Evolutionary conservation across 2,888 invertebrate species (phyloP).

Genomic region (Pycnomerus fuliginosus): DNA sequence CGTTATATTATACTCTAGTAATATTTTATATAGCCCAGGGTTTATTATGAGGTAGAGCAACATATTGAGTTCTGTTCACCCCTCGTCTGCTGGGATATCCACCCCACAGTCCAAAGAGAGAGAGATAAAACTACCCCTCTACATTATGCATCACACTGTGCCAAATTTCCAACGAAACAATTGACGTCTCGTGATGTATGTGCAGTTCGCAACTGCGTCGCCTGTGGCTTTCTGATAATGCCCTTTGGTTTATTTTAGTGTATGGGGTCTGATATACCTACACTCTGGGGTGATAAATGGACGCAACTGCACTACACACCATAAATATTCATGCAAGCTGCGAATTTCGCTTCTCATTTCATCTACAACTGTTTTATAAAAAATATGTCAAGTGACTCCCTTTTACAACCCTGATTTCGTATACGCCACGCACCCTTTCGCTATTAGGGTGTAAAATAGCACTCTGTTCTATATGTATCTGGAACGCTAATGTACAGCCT

Average conservation of each 20-base stretch:
- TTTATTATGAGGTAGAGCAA: slow-evolving; percentile 34
- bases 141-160: slow-evolving; percentile 4
- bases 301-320: slow-evolving; percentile 4
- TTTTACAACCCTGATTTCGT: no score
- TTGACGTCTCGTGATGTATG: slow-evolving; percentile 37
- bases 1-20: slow-evolving; percentile 43
- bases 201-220: slow-evolving; percentile 26
- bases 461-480: no score
- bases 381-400: no score
- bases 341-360: no score
- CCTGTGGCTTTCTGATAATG: slow-evolving; percentile 35
- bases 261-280: slow-evolving; percentile 20
- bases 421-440: no score
- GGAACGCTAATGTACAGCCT: no score
- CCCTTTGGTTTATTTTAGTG: slow-evolving; percentile 32
- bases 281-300: slow-evolving; percentile 18
- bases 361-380: no score
- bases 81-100: slow-evolving; percentile 27
- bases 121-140: no score
- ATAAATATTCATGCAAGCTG: slow-evolving; percentile 19
- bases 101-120: slow-evolving; percentile 20
- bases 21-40: slow-evolving; percentile 41
- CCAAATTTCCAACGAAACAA: slow-evolving; percentile 33
- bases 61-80: slow-evolving; percentile 37
- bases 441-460: no score